Percentiles rank a stretch among this genome's conserved stretches.
Conservation (phyloP, 2,113 vertebrate genomes). For the Hippocampus mohnikei region DNA sequence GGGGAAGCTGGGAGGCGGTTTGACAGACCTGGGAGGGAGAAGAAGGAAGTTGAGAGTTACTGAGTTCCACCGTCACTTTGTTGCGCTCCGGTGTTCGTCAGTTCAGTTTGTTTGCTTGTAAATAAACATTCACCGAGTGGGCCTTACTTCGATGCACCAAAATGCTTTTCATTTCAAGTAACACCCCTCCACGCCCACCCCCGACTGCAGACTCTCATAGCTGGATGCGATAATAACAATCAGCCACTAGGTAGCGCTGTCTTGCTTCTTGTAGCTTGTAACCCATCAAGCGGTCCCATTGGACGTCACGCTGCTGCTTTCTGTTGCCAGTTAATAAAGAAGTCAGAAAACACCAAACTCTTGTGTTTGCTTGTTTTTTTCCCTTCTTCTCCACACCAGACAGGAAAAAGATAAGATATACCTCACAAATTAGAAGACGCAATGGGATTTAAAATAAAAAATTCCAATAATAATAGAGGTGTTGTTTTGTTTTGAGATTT, state of each 20-base stretch:
- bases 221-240: slow-evolving; percentile 13
- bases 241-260: slow-evolving; percentile 12
- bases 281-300: not conserved
- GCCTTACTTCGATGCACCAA: slow-evolving; percentile 23
- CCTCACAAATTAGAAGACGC: not conserved
- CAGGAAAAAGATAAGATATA: not conserved
- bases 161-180: slow-evolving; percentile 46
- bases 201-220: not conserved
- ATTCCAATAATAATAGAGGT: too few species aligned
- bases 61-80: slow-evolving; percentile 38
- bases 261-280: slow-evolving; percentile 25
- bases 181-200: slow-evolving; percentile 2
- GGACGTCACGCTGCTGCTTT: slow-evolving; percentile 43
- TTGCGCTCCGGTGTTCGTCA: slow-evolving; percentile 24
- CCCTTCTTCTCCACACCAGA: not conserved
- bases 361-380: not conserved
- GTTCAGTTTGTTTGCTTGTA: slow-evolving; percentile 18
- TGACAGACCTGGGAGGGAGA: slow-evolving; percentile 23
- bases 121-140: slow-evolving; percentile 19
- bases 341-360: slow-evolving; percentile 23
- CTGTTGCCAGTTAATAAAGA: slow-evolving; percentile 61
- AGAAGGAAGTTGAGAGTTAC: slow-evolving; percentile 40
- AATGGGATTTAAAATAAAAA: too few species aligned
- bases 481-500: too few species aligned
- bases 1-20: slow-evolving; percentile 17